Percentiles rank a stretch among this genome's conserved stretches.
phyloP scores from a whole-genome alignment of 2,888 invertebrate species.

The Himalopsyche japonica region DNA sequence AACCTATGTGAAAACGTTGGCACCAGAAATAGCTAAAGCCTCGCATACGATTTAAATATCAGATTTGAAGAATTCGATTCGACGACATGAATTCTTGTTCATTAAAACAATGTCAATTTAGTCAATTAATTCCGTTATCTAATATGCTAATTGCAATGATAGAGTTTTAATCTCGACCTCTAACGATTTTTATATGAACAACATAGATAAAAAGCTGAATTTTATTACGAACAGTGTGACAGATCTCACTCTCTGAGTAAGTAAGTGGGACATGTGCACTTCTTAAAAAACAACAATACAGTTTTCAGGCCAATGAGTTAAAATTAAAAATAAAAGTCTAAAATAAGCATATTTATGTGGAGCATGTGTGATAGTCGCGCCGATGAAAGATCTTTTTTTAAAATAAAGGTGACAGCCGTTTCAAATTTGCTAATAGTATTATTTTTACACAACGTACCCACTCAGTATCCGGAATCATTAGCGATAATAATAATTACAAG shows the following conservation, averaged over 20 bases:
- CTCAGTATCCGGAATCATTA: not conserved
- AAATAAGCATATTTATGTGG: not conserved
- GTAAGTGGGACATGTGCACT: not conserved
- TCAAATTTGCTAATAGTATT: not conserved
- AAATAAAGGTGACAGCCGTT: not conserved
- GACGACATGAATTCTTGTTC: too few species aligned
- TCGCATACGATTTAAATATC: too few species aligned
- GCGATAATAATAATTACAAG: not conserved
- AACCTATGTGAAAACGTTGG: too few species aligned
- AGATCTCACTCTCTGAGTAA: not conserved
- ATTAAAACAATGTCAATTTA: too few species aligned
- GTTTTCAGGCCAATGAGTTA: not conserved
- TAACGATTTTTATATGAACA: too few species aligned
- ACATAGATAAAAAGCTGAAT: too few species aligned
- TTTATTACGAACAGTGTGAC: too few species aligned
- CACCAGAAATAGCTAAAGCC: too few species aligned
- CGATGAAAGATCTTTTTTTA: not conserved
- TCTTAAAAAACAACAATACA: not conserved
- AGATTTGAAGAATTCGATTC: too few species aligned
- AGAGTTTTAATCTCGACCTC: too few species aligned
- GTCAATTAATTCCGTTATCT: too few species aligned
- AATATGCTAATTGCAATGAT: too few species aligned
- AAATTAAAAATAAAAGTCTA: not conserved
- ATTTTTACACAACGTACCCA: not conserved
- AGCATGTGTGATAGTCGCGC: not conserved